Evolutionary conservation across 2,888 invertebrate genomes (phyloP).

Genomic region (Apodemia mormo): DNA sequence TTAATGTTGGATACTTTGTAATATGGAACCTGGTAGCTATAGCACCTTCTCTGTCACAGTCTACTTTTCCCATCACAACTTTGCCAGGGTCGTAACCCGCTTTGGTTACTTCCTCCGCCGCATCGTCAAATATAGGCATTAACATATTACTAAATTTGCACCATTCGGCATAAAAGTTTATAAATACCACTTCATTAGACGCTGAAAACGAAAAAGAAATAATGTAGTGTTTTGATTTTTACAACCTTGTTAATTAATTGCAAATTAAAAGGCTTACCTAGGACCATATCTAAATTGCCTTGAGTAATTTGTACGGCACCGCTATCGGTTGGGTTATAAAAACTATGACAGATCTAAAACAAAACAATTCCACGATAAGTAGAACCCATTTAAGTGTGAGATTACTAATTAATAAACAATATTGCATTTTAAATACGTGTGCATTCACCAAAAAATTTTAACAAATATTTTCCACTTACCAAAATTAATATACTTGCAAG

Average conservation of each 20-base stretch:
- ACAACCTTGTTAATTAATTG: conserved; percentile 20
- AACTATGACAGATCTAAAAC: conserved; percentile 78
- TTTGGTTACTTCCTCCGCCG: conserved; percentile 91
- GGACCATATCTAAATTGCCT: conserved; percentile 91
- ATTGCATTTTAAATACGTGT: conserved; percentile 51
- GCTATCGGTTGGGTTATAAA: conserved; percentile 90
- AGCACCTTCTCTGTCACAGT: conserved; percentile 95
- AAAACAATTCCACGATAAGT: conserved; percentile 55
- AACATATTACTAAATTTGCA: conserved; percentile 98
- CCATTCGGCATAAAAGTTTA: conserved; percentile 99
- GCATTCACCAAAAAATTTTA: conserved; percentile 37
- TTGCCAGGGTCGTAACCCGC: conserved; percentile 90
- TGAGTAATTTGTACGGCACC: conserved; percentile 91
- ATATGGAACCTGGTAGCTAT: conserved; percentile 96
- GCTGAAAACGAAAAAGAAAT: conserved; percentile 83
- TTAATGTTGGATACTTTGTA: conserved; percentile 98
- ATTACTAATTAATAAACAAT: conserved; percentile 64
- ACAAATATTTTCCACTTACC: conserved; percentile 52
- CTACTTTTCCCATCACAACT: conserved; percentile 97
- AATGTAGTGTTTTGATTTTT: neutral
- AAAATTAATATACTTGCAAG: conserved; percentile 56
- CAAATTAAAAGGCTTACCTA: conserved; percentile 83
- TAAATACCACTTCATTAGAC: conserved; percentile 97
- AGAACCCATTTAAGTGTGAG: conserved; percentile 56
- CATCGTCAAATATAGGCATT: conserved; percentile 98